A percentile compares a stretch with the other conserved stretches of the same genome.
Evolutionary conservation across 1,140 invertebrate species (phyloP).

Genomic region (Atta cephalotes): DNA sequence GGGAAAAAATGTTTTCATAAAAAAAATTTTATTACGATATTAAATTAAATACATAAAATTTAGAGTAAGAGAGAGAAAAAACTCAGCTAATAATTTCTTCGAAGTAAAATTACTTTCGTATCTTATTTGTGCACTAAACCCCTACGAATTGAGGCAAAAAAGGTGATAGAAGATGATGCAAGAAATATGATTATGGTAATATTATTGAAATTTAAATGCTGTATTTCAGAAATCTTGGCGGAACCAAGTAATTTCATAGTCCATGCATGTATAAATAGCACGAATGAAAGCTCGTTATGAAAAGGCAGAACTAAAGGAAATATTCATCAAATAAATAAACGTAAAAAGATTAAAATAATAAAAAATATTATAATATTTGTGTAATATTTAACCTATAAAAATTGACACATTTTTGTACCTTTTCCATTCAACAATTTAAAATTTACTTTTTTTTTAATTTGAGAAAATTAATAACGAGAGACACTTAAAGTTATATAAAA

Average conservation of each 20-base stretch:
- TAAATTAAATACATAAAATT: neutral
- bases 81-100: neutral
- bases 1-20: neutral
- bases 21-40: neutral
- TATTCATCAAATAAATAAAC: constrained; percentile 1
- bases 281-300: neutral
- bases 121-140: neutral
- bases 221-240: constrained; percentile 14
- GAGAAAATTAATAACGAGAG: neutral
- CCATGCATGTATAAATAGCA: constrained; percentile 35
- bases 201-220: constrained; percentile 34
- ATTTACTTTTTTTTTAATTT: neutral
- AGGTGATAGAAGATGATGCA: neutral
- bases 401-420: neutral
- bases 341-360: neutral
- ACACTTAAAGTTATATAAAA: neutral
- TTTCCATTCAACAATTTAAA: neutral
- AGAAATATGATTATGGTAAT: constrained; percentile 46
- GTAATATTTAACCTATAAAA: neutral
- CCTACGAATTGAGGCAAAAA: neutral
- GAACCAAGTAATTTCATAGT: constrained; percentile 5
- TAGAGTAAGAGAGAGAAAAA: too few species aligned
- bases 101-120: neutral
- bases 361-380: neutral
- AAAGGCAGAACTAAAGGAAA: neutral